Conservation (phyloP, 2,113 vertebrate species). For the Sceloporus tristichus region DNA sequence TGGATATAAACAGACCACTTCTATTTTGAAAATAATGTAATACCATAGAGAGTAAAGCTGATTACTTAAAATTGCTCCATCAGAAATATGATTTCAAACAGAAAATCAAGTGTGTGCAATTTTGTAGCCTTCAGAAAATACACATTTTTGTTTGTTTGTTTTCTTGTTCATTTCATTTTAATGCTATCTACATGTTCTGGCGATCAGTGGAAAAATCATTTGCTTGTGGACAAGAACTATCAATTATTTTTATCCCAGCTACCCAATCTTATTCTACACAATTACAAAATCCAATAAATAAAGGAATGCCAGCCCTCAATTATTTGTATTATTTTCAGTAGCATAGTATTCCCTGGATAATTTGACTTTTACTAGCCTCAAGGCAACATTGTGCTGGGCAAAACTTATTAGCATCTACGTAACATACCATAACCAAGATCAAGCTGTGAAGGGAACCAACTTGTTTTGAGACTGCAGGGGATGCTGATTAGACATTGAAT, state of each 20-base stretch:
- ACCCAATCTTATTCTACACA: conserved; percentile 61
- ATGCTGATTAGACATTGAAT: not conserved
- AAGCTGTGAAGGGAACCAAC: conserved; percentile 1
- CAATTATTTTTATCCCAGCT: conserved; percentile 68
- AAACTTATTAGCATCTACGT: conserved; percentile 44
- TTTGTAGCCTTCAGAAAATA: conserved; percentile 61
- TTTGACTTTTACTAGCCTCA: not conserved
- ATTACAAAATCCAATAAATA: conserved; percentile 71
- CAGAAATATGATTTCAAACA: conserved; percentile 60
- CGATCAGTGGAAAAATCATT: conserved; percentile 69
- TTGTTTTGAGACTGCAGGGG: not conserved
- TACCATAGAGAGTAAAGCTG: conserved; percentile 54
- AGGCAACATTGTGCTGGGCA: conserved; percentile 13
- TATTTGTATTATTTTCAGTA: conserved; percentile 48
- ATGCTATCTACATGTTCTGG: conserved; percentile 66
- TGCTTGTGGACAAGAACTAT: conserved; percentile 69
- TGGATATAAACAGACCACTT: conserved; percentile 22
- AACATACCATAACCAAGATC: conserved; percentile 43
- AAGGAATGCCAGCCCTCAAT: conserved; percentile 59
- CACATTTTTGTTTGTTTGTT: conserved; percentile 57
- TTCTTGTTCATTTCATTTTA: conserved; percentile 67
- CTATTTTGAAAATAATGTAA: conserved; percentile 20
- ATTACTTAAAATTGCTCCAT: conserved; percentile 65
- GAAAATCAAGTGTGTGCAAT: conserved; percentile 56
- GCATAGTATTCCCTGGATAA: conserved; percentile 45